A percentile compares a stretch with the other conserved stretches of the same genome.
phyloP scores from a whole-genome alignment of 2,113 vertebrate species.

The Oryzias celebensis region DNA sequence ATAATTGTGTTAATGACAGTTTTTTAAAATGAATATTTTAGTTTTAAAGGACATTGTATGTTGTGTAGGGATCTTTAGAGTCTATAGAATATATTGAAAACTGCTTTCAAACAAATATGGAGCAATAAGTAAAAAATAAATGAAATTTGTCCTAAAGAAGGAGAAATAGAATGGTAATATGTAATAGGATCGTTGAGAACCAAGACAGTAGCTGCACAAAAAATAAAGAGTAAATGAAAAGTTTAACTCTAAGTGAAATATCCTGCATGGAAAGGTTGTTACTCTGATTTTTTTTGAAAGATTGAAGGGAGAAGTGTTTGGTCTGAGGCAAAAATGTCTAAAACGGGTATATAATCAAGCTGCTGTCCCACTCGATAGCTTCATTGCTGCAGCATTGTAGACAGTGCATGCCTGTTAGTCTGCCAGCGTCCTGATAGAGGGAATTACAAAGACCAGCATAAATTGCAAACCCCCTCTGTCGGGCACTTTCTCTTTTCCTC shows the following conservation, averaged over 20 bases:
- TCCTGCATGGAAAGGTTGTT: constrained; percentile 78
- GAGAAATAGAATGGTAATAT: too few relatives aligned
- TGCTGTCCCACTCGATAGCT: constrained; percentile 36
- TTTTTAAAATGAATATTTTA: too few relatives aligned
- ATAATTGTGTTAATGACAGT: too few relatives aligned
- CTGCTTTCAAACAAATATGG: too few relatives aligned
- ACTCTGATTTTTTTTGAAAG: constrained; percentile 71
- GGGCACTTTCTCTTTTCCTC: constrained; percentile 30
- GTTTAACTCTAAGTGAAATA: constrained; percentile 48
- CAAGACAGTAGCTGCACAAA: too few relatives aligned
- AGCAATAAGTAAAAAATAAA: too few relatives aligned
- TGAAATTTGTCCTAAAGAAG: too few relatives aligned
- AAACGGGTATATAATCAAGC: constrained; percentile 59
- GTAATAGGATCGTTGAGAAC: too few relatives aligned
- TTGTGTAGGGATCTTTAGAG: too few relatives aligned
- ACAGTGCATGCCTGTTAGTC: constrained; percentile 67
- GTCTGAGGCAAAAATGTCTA: constrained; percentile 50
- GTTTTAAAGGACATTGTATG: too few relatives aligned
- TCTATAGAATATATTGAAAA: too few relatives aligned
- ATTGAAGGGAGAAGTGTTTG: constrained; percentile 65
- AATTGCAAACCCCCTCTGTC: constrained; percentile 36
- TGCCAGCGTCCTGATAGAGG: constrained; percentile 66
- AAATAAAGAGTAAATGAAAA: background rate
- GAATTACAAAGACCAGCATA: constrained; percentile 78
- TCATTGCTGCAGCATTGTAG: constrained; percentile 26